Evolutionary conservation across 2,888 invertebrate genomes (phyloP).

Genomic region (Lycocerus yunnanus): DNA sequence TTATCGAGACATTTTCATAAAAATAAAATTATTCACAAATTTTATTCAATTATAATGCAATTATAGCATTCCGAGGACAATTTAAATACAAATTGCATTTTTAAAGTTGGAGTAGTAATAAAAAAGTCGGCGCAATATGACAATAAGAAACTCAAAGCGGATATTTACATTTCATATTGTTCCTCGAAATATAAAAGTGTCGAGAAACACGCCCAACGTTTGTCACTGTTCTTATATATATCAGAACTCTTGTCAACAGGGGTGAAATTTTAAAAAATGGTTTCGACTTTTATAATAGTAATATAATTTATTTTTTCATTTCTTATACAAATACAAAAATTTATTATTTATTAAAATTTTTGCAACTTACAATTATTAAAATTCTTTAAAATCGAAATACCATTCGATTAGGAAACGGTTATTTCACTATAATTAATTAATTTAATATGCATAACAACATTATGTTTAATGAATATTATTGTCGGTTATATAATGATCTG

Average conservation of each 20-base stretch:
- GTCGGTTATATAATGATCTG: too few relatives aligned
- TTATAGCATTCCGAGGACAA: constrained; percentile 39
- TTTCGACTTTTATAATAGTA: neutral
- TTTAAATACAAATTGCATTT: constrained; percentile 50
- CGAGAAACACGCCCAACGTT: constrained; percentile 29
- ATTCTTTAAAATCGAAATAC: too few relatives aligned
- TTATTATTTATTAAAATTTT: neutral
- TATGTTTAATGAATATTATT: too few relatives aligned
- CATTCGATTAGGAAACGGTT: neutral
- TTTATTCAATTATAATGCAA: constrained; percentile 41
- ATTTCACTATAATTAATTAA: neutral
- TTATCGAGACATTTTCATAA: neutral
- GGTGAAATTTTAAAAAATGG: constrained; percentile 8
- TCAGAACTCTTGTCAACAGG: constrained; percentile 9
- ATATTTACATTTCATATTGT: constrained; percentile 42
- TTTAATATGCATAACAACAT: neutral
- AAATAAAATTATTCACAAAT: constrained; percentile 21
- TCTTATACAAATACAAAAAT: neutral
- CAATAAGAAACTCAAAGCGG: constrained; percentile 43
- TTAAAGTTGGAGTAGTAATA: constrained; percentile 43
- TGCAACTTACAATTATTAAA: too few relatives aligned
- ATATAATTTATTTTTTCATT: neutral
- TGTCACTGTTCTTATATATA: constrained; percentile 26
- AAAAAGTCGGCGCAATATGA: constrained; percentile 46
- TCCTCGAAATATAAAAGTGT: constrained; percentile 30